phyloP scores from a whole-genome alignment of 2,797 vertebrate species.

The Chanos chanos region DNA sequence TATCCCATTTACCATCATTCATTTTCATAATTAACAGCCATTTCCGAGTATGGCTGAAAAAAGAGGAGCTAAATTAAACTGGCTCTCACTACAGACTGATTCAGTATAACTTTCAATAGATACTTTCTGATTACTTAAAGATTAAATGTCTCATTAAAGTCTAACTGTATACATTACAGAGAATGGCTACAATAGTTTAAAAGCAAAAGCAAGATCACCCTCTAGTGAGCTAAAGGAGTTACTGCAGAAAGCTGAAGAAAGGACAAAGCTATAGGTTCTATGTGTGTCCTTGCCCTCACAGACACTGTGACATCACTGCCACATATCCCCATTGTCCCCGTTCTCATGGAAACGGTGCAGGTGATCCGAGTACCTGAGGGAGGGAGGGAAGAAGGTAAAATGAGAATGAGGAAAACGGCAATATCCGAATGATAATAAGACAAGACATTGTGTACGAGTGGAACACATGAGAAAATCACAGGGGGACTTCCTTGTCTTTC shows the following conservation, averaged over 20 bases:
- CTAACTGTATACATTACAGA: too few species aligned
- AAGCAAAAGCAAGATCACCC: slow-evolving; percentile 39
- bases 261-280: background rate
- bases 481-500: too few species aligned
- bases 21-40: background rate
- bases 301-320: slow-evolving; percentile 53
- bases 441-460: background rate
- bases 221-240: slow-evolving; percentile 46
- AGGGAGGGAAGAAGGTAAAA: background rate
- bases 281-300: background rate
- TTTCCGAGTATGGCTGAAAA: too few species aligned
- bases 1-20: background rate
- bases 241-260: slow-evolving; percentile 32
- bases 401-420: background rate
- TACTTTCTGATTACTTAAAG: too few species aligned
- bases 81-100: too few species aligned
- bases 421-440: background rate
- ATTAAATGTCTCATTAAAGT: too few species aligned
- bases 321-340: slow-evolving; percentile 69
- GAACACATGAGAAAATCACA: background rate
- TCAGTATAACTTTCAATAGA: too few species aligned
- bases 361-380: slow-evolving; percentile 86
- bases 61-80: too few species aligned
- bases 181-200: too few species aligned
- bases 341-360: slow-evolving; percentile 92